Conservation (phyloP, 2,797 vertebrate genomes). For the Coregonus ussuriensis region DNA sequence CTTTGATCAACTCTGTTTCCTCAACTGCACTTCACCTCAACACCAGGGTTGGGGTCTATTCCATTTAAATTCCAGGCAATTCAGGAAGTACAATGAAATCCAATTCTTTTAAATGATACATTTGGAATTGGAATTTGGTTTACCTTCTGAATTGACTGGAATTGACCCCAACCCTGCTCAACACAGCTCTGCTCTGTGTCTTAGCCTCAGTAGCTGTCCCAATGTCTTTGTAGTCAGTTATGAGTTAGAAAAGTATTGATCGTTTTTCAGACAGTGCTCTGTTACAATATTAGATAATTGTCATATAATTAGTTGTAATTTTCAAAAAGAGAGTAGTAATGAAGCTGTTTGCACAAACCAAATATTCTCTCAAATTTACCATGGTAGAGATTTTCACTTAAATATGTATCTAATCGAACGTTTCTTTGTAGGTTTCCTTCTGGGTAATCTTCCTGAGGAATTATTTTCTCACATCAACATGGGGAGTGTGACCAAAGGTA, state of each 20-base stretch:
- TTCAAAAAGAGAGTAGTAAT: neutral
- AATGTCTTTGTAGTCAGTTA: neutral
- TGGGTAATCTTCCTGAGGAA: slow-evolving; percentile 80
- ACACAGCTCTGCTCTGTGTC: neutral
- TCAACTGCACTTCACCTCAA: slow-evolving; percentile 1
- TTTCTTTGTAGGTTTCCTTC: slow-evolving; percentile 72
- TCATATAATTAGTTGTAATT: neutral
- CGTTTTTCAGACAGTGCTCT: neutral
- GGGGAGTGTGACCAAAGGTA: slow-evolving; percentile 79
- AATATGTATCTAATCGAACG: neutral
- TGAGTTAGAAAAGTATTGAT: neutral
- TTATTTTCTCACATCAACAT: slow-evolving; percentile 80
- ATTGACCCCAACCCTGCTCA: no score
- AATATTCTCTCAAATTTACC: neutral
- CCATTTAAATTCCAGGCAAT: no score
- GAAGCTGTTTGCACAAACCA: neutral
- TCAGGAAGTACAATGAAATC: no score
- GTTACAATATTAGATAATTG: neutral
- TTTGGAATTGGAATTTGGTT: no score
- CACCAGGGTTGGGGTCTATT: no score
- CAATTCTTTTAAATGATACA: no score
- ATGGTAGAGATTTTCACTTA: neutral
- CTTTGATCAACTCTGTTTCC: neutral
- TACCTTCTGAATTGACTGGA: no score
- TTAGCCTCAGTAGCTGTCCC: neutral